Evolutionary conservation across 2,797 vertebrate species (phyloP).

Genomic region (Clarias fuscus): DNA sequence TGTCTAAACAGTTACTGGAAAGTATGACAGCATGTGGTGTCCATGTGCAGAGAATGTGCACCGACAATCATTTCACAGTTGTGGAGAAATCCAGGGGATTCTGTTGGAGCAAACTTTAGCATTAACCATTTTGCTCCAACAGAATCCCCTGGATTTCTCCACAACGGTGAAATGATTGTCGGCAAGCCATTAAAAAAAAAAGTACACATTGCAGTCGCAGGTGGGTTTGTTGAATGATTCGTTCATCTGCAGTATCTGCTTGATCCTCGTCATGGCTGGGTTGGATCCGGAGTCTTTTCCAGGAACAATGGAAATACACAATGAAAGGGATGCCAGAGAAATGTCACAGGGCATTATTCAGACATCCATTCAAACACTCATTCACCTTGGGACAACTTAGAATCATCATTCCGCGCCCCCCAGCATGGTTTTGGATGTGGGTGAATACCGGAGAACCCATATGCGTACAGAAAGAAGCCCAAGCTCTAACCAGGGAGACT

Average conservation of each 20-base stretch:
- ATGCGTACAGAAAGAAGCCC: not conserved
- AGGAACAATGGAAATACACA: not conserved
- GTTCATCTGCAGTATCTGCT: not conserved
- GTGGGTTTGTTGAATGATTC: not conserved
- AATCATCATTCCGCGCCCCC: not conserved
- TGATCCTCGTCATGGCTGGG: not conserved
- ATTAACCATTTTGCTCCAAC: slow-evolving; percentile 25
- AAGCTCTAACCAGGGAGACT: not conserved
- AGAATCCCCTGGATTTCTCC: not conserved
- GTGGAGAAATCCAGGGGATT: not conserved
- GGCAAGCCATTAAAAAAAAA: too few species aligned
- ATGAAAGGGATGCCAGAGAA: not conserved
- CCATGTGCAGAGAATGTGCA: not conserved
- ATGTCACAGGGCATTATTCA: not conserved
- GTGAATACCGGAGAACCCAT: not conserved
- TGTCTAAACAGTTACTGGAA: slow-evolving; percentile 25
- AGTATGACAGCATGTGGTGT: not conserved
- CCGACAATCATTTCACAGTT: not conserved
- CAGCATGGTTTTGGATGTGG: not conserved
- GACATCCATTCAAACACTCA: not conserved
- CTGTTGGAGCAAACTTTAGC: slow-evolving; percentile 4
- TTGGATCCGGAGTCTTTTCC: not conserved
- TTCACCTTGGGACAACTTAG: not conserved
- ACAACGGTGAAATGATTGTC: not conserved
- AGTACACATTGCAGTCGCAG: not conserved